These are phyloP conservation scores for Lycaena phlaeas DNA, from an alignment of 2,888 invertebrate species.

Conservation along the genomic window DNA sequence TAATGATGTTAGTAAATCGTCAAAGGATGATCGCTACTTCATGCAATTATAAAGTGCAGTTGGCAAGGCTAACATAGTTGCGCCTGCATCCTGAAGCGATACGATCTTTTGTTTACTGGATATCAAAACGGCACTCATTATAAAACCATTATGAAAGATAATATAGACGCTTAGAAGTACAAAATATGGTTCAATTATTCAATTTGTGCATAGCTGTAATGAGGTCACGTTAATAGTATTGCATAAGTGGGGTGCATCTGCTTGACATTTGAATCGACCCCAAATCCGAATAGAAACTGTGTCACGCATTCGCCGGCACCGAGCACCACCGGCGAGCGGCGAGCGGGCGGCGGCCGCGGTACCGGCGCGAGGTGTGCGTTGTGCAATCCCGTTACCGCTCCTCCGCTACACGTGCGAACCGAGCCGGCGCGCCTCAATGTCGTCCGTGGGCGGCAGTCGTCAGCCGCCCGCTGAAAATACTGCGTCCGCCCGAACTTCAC, in stretches of 20 bases:
- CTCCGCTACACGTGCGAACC: conserved; percentile 52
- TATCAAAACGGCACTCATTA: not conserved
- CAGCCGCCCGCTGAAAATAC: conserved; percentile 43
- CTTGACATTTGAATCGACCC: conserved; percentile 73
- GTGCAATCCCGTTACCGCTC: conserved; percentile 67
- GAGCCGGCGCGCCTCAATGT: conserved; percentile 62
- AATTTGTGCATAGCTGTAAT: conserved; percentile 36
- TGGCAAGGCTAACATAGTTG: not conserved
- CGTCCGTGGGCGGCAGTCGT: conserved; percentile 61
- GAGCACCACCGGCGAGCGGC: conserved; percentile 35
- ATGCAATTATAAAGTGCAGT: no score
- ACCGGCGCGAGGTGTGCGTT: conserved; percentile 45
- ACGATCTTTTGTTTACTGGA: conserved; percentile 2
- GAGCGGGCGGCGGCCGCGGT: no score
- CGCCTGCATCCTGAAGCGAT: conserved; percentile 1
- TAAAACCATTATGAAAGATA: not conserved
- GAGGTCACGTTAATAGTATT: conserved; percentile 47
- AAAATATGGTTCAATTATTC: conserved; percentile 26
- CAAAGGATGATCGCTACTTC: no score
- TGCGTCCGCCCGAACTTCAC: conserved; percentile 40
- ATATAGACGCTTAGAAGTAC: conserved; percentile 2
- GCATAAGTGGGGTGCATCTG: conserved; percentile 70
- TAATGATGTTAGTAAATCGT: no score
- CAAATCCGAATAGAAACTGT: conserved; percentile 73
- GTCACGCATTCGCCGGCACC: conserved; percentile 61